A percentile compares a stretch with the other conserved stretches of the same genome.
Evolutionary conservation across 2,113 vertebrate species (phyloP).

Genomic region (Pluvianellus socialis): DNA sequence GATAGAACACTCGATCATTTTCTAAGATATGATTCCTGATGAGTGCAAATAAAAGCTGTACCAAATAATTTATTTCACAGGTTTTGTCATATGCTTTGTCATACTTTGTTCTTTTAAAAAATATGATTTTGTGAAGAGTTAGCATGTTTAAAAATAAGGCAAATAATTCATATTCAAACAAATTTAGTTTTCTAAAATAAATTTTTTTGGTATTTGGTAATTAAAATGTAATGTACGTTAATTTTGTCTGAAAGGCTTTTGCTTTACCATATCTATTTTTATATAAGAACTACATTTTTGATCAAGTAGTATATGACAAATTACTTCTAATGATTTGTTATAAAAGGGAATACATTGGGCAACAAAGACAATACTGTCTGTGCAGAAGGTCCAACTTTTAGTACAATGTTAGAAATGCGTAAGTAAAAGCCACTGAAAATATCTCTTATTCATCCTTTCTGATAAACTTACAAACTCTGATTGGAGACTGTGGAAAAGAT

Average conservation of each 20-base stretch:
- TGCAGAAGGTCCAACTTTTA: neutral
- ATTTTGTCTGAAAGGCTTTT: neutral
- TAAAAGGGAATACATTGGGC: neutral
- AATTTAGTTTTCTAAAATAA: neutral
- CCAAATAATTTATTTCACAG: neutral
- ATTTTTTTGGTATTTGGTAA: neutral
- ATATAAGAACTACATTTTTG: neutral
- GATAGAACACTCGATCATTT: neutral
- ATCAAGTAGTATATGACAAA: neutral
- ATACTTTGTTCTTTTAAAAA: neutral
- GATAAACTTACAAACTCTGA: neutral
- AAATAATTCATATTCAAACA: neutral
- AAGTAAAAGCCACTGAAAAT: neutral
- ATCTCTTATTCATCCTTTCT: neutral
- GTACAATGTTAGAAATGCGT: neutral
- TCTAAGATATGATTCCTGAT: neutral
- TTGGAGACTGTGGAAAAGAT: neutral
- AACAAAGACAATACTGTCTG: neutral
- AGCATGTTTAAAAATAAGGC: neutral
- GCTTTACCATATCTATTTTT: neutral
- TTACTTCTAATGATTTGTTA: neutral
- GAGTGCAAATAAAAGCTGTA: neutral
- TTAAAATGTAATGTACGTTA: neutral
- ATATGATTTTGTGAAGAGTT: neutral
- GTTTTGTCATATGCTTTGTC: neutral